A percentile compares a stretch with the other conserved stretches of the same genome.
Conservation (phyloP, 2,113 vertebrate species). For the Symphodus melops region DNA sequence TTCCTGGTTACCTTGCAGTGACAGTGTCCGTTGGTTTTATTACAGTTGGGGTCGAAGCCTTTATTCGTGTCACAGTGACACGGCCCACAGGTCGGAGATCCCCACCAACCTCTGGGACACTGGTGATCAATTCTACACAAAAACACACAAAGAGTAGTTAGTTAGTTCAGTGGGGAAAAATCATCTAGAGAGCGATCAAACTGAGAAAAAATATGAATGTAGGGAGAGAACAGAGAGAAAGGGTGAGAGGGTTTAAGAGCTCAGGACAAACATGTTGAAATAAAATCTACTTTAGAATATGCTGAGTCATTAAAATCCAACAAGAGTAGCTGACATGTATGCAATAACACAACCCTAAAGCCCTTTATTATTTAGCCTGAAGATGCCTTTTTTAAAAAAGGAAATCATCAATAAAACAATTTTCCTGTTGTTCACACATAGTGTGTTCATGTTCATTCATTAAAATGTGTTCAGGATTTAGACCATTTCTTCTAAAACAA, state of each 20-base stretch:
- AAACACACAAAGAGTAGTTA: neutral
- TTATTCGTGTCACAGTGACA: conserved; percentile 94
- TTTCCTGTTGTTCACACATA: too few relatives aligned
- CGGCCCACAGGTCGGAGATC: conserved; percentile 93
- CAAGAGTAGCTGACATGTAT: too few relatives aligned
- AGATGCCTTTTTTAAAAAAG: too few relatives aligned
- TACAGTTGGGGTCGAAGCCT: conserved; percentile 95
- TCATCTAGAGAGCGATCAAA: neutral
- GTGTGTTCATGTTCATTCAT: neutral
- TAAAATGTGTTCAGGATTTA: neutral
- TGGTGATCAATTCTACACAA: conserved; percentile 92
- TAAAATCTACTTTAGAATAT: neutral
- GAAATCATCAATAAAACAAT: too few relatives aligned
- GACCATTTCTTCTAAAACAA: neutral
- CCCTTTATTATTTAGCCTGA: too few relatives aligned
- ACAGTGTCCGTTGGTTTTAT: conserved; percentile 95
- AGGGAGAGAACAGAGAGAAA: neutral
- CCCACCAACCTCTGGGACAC: conserved; percentile 98
- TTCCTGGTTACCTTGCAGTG: conserved; percentile 92
- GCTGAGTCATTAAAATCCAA: too few relatives aligned
- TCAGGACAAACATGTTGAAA: neutral
- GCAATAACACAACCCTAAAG: too few relatives aligned
- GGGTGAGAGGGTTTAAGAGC: neutral
- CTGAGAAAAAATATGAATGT: neutral
- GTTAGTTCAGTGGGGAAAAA: neutral